Conservation (phyloP, 2,797 vertebrate species). For the Sebastes aleutianus region DNA sequence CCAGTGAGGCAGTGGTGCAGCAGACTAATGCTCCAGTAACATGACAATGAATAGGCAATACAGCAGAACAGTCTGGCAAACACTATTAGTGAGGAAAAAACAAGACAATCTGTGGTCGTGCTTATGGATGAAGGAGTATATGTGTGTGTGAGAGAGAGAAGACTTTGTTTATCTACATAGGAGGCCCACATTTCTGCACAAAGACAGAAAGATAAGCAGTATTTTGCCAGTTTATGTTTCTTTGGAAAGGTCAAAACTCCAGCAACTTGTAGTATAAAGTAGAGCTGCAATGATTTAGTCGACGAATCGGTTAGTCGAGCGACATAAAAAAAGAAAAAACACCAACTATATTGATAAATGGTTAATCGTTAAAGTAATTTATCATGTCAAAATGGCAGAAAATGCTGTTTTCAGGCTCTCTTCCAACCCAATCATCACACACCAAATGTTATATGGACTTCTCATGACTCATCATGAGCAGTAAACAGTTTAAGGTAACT, state of each 20-base stretch:
- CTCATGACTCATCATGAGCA: not conserved
- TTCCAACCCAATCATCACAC: not conserved
- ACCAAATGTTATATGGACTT: not conserved
- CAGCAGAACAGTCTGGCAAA: not conserved
- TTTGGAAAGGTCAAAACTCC: too few relatives aligned
- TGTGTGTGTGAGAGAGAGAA: not conserved
- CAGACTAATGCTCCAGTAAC: constrained; percentile 20
- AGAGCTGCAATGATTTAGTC: too few relatives aligned
- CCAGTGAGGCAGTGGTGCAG: constrained; percentile 40
- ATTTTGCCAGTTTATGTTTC: not conserved
- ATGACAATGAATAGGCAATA: constrained; percentile 5
- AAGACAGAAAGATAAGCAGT: not conserved
- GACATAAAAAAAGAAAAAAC: not conserved
- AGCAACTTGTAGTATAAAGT: too few relatives aligned
- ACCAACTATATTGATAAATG: too few relatives aligned
- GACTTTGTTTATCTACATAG: not conserved
- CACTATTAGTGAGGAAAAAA: not conserved
- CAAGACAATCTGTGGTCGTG: not conserved
- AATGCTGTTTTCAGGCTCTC: too few relatives aligned
- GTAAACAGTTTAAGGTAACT: not conserved
- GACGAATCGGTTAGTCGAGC: too few relatives aligned
- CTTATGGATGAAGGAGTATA: not conserved
- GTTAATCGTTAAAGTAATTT: too few relatives aligned
- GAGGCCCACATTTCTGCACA: not conserved
- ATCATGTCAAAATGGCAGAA: too few relatives aligned